Conservation (phyloP, 2,797 vertebrate genomes). For the Ceryle rudis region DNA sequence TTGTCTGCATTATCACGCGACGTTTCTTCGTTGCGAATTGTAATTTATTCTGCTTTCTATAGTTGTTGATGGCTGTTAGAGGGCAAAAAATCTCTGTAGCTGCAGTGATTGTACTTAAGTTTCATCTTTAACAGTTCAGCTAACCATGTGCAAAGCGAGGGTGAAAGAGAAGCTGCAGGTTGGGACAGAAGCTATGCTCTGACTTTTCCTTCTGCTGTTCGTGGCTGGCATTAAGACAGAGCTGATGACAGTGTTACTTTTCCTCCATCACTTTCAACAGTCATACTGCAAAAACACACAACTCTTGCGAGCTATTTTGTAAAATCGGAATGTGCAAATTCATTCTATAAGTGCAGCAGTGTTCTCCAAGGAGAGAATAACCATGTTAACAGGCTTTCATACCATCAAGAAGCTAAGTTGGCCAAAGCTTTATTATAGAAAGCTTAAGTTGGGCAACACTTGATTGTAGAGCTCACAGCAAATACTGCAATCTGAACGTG, state of each 20-base stretch:
- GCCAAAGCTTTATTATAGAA: background rate
- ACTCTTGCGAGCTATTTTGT: background rate
- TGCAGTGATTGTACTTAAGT: background rate
- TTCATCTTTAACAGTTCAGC: background rate
- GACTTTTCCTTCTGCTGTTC: background rate
- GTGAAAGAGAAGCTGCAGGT: background rate
- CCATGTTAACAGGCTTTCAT: background rate
- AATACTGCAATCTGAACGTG: background rate
- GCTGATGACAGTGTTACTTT: background rate
- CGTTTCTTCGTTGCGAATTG: rapidly evolving
- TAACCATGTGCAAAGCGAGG: background rate
- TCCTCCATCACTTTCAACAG: background rate
- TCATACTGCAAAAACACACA: background rate
- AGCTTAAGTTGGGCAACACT: background rate
- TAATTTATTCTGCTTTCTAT: background rate
- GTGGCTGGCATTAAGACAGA: background rate
- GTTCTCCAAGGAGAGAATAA: background rate
- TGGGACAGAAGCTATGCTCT: background rate
- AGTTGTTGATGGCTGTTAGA: background rate
- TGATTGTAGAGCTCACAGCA: background rate
- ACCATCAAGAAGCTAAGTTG: background rate
- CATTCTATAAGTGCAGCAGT: background rate
- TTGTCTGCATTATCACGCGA: background rate
- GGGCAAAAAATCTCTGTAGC: background rate
- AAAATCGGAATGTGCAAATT: background rate